A percentile compares a stretch with the other conserved stretches of the same genome.
Conservation (phyloP, 2,113 vertebrate genomes). For the Scophthalmus maximus region DNA sequence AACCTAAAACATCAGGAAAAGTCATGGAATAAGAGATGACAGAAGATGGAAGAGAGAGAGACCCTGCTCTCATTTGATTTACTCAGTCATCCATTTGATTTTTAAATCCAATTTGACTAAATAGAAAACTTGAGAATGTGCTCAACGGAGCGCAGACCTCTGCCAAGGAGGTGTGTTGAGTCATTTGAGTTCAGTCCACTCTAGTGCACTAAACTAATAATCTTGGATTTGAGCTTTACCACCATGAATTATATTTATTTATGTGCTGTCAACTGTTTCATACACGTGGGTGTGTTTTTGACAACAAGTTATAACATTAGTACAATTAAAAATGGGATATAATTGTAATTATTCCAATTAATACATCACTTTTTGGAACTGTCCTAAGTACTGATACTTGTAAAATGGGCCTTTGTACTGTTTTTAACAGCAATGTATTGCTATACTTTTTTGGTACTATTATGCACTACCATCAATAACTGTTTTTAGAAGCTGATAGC, state of each 20-base stretch:
- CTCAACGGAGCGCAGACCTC: no score
- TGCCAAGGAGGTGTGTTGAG: no score
- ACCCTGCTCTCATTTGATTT: no score
- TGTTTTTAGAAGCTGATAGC: constrained; percentile 6
- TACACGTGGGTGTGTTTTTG: neutral
- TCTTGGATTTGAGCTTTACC: neutral
- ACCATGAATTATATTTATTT: no score
- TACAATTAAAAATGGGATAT: neutral
- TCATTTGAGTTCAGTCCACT: neutral
- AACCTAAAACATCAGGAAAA: neutral
- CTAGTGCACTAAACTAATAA: neutral
- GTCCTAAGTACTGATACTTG: neutral
- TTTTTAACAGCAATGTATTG: neutral
- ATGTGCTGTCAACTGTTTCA: no score
- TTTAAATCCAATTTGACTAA: neutral
- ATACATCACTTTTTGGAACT: neutral
- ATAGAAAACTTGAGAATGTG: neutral
- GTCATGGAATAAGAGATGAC: neutral
- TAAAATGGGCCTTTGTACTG: neutral
- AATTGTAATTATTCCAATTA: neutral
- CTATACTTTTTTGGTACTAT: no score
- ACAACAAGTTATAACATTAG: neutral
- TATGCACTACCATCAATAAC: neutral
- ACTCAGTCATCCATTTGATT: neutral
- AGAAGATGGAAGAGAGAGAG: no score